phyloP scores from a whole-genome alignment of 2,888 invertebrate species.

The Sussaba pulchella region DNA sequence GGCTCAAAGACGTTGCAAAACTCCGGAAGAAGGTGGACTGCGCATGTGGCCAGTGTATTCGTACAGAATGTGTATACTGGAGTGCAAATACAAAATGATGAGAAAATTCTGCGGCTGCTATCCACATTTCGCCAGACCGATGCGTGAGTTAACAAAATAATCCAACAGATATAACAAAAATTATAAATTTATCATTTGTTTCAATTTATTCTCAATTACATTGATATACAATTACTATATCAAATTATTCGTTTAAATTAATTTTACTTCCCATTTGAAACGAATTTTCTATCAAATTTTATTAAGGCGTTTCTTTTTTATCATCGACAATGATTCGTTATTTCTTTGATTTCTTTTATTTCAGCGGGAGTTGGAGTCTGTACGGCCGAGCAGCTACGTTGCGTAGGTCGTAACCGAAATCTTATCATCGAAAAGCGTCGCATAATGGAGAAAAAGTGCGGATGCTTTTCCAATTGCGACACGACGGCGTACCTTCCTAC shows the following conservation, averaged over 20 bases:
- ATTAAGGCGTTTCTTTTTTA: too few relatives aligned
- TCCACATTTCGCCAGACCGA: slow-evolving; percentile 90
- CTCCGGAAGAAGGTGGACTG: slow-evolving; percentile 88
- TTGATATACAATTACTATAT: too few relatives aligned
- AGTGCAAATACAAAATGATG: slow-evolving; percentile 89
- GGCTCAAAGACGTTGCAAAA: slow-evolving; percentile 89
- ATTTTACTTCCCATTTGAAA: too few relatives aligned
- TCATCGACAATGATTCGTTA: too few relatives aligned
- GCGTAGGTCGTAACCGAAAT: slow-evolving; percentile 65
- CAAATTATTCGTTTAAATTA: too few relatives aligned
- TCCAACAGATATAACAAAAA: too few relatives aligned
- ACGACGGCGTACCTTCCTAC: slow-evolving; percentile 38
- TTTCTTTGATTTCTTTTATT: slow-evolving; percentile 34
- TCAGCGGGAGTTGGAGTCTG: slow-evolving; percentile 72
- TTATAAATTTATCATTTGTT: too few relatives aligned
- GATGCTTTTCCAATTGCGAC: slow-evolving; percentile 69
- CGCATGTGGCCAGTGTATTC: slow-evolving; percentile 89
- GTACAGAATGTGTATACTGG: slow-evolving; percentile 89
- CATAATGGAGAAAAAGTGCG: slow-evolving; percentile 47
- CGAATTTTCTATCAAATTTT: too few relatives aligned
- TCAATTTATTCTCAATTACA: too few relatives aligned
- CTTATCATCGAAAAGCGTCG: slow-evolving; percentile 53
- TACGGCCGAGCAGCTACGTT: slow-evolving; percentile 71
- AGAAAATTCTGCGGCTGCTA: slow-evolving; percentile 88
- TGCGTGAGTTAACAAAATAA: slow-evolving; percentile 85